Base-by-base conservation (phyloP, 2,797 vertebrate genomes). In the Takifugu rubripes region DNA sequence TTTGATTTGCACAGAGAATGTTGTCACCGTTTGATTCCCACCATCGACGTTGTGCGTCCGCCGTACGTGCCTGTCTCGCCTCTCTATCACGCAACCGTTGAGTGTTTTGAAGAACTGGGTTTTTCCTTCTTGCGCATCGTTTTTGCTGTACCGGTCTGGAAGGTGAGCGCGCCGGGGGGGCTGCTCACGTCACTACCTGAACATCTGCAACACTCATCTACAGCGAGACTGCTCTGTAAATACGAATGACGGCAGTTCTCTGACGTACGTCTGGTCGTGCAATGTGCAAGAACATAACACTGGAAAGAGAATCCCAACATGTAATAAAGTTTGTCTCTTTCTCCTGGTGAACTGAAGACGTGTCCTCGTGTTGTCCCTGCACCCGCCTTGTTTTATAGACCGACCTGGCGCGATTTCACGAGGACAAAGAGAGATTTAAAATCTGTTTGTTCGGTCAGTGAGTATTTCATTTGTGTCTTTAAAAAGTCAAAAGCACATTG, bases 1-100 rank as follows among this genome's bases (percentile, higher is more conserved):
- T 62, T 59, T 64, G 21, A 70, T 78, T 78, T 80, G 77, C 77
- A 78, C 51, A 72, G 43, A 64, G 50, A 59, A 52, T 54, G 59
- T 64, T 61, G 42, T 66, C 68, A 17, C 3, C 5, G 42, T 15
- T 59, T 26, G 48, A 16, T 10, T 6, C 5, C 49, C 69, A 72
- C 68, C 54, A 62, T 68, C 52, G 52, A 49, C 67, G 59, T 57
- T 73, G 40, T 72, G 57, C 79, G 67, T 81, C 81, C 78, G 78
- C 89, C 89, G 75, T 72, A 79, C 69, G 89, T 90, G 89, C 89
- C 89, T 90, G 50, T 82, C 85, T 88, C 82, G 60, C 77, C 52
- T 65, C 79, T 79, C 48, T 52, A 56, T 55, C 47, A 52, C 73
- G 40, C 42, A 60, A 52, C 47, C 62, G 54, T 40, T 9, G 26